Base-by-base conservation (phyloP, 2,113 vertebrate species). In the Etheostoma spectabile region DNA sequence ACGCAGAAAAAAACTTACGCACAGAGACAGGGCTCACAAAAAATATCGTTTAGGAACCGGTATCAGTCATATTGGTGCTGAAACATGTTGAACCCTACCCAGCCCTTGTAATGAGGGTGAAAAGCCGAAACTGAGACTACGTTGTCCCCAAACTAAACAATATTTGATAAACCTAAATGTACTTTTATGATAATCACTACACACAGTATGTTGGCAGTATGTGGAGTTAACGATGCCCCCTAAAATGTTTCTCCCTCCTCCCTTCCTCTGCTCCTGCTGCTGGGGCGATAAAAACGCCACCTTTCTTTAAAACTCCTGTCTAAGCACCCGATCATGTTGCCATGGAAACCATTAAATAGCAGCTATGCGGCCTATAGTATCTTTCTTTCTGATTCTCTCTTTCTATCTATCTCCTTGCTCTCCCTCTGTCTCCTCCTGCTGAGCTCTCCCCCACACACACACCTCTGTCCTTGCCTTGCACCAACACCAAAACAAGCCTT, bases 311-410 rank as follows among this genome's bases (percentile, higher is more conserved):
- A 82, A 80, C 73, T 55, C 70, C 84, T 73, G 85, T 91, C 88
- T 87, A 72, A 91, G 92, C 77, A 33, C 80, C 60, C 30, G n/a
- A 73, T 87, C 83, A 42, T 52, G 91, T 95, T 92, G 64, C 90
- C 85, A 93, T 89, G 91, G 92, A 79, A 94, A 94, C 94, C 76
- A 77, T 74, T 90, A 80, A 87, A 80, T 71, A 63, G 57, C 64
- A 79, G 77, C 67, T 15, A 79, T 64, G 70, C 76, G 59, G 80
- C 70, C 74, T 56, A 68, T 67, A 69, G 13, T 76, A 22, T 57
- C 56, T 80, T 38, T 79, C 70, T 69, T 21, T 79, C 52, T 57
- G 15, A 42, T 42, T 42, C 38, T 3, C 80, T 35, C 27, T 62
- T 15, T 60, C 7, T 22, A 5, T 67, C 46, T 82, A 61, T 80